These are phyloP conservation scores for Corynorhinus townsendii DNA, from an alignment of 2,113 vertebrate species.

Conservation along the genomic window DNA sequence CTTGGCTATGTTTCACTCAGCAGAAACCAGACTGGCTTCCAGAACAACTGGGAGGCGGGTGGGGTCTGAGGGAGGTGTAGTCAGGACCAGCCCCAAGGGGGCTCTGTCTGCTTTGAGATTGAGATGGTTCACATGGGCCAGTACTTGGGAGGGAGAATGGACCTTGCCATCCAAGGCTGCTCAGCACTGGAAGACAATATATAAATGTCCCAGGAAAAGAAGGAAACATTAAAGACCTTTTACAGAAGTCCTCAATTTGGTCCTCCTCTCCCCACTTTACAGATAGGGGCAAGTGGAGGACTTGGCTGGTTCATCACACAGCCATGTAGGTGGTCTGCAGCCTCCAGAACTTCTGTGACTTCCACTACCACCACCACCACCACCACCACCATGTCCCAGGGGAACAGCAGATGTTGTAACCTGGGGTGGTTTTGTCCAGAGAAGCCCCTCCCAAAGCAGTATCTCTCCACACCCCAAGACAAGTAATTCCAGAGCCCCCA, in stretches of 20 bases:
- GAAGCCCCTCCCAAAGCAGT: background rate
- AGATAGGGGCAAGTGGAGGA: background rate
- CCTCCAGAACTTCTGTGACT: background rate
- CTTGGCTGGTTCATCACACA: background rate
- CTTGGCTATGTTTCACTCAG: background rate
- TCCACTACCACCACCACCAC: background rate
- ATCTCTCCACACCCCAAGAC: background rate
- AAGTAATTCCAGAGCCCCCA: background rate
- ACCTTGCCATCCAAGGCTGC: background rate
- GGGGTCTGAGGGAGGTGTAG: background rate
- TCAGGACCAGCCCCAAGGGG: background rate
- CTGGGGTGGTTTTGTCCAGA: background rate
- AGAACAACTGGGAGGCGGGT: background rate
- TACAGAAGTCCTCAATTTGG: background rate
- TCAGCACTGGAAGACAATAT: background rate
- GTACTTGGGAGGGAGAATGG: background rate
- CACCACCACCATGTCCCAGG: background rate
- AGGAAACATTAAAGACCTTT: background rate
- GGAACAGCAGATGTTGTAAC: background rate
- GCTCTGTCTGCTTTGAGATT: background rate
- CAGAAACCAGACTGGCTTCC: background rate
- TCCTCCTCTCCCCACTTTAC: background rate
- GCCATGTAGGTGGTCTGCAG: background rate
- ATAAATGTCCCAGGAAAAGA: background rate
- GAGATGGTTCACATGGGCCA: background rate